A percentile compares a stretch with the other conserved stretches of the same genome.
Conservation (phyloP, 2,888 invertebrate genomes). For the Crematogaster levior region DNA sequence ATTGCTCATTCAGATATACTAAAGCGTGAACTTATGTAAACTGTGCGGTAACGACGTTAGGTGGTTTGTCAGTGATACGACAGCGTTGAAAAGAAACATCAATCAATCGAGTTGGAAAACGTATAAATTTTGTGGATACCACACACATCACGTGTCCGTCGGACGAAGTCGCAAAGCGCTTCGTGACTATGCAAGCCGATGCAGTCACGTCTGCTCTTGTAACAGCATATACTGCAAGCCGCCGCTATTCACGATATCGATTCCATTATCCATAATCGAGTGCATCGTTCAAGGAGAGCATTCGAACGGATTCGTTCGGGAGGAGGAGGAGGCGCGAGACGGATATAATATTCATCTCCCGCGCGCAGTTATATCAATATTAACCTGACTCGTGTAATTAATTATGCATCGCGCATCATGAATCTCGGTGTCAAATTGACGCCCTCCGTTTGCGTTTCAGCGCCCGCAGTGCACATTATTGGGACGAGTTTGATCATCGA, state of each 20-base stretch:
- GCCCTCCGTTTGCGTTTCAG: background rate
- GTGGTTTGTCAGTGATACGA: conserved; percentile 3
- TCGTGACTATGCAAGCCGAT: conserved; percentile 43
- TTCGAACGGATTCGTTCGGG: background rate
- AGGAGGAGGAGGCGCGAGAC: background rate
- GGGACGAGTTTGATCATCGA: background rate
- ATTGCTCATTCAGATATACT: background rate
- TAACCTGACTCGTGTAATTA: conserved; percentile 20
- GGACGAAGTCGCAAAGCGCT: conserved; percentile 38
- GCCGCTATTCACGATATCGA: conserved; percentile 36
- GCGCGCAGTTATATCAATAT: conserved; percentile 18
- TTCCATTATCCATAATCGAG: conserved; percentile 46
- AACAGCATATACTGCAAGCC: conserved; percentile 3
- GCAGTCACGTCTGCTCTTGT: conserved; percentile 40
- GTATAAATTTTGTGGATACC: conserved; percentile 26
- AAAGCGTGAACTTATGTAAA: background rate
- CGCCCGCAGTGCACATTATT: background rate
- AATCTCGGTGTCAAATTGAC: conserved; percentile 25
- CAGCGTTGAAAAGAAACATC: conserved; percentile 19
- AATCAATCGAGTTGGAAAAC: conserved; percentile 17
- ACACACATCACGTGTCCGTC: background rate
- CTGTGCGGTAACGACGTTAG: conserved; percentile 1
- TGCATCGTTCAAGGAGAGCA: conserved; percentile 20
- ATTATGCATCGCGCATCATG: conserved; percentile 21
- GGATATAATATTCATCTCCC: conserved; percentile 18